Evolutionary conservation across 2,888 invertebrate genomes (phyloP).

Genomic region (Leptura quadrifasciata): DNA sequence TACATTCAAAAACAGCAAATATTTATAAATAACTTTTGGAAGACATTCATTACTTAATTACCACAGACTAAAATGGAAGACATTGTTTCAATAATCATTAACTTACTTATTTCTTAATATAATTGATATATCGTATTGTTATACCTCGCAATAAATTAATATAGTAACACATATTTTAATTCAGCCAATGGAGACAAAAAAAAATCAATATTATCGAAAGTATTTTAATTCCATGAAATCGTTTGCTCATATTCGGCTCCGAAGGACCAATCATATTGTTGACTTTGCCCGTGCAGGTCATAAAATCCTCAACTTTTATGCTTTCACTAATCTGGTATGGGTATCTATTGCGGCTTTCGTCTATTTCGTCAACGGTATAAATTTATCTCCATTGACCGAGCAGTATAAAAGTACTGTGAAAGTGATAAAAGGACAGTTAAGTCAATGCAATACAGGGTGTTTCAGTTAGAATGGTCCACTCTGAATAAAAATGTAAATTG

Average conservation of each 20-base stretch:
- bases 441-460: too few relatives aligned
- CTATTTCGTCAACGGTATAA: too few relatives aligned
- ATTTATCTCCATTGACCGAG: too few relatives aligned
- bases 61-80: conserved; percentile 59
- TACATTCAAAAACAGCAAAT: conserved; percentile 58
- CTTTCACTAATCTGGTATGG: too few relatives aligned
- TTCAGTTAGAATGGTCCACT: too few relatives aligned
- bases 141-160: background rate
- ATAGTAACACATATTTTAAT: conserved; percentile 6
- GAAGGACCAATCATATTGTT: background rate
- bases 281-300: background rate
- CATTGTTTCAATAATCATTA: conserved; percentile 55
- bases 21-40: conserved; percentile 53
- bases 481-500: too few relatives aligned
- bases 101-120: conserved; percentile 1
- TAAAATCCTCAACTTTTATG: background rate
- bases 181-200: background rate
- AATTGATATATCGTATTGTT: conserved; percentile 26
- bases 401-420: too few relatives aligned
- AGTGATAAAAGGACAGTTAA: too few relatives aligned
- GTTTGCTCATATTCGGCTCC: background rate
- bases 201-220: background rate
- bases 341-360: too few relatives aligned
- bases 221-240: too few relatives aligned
- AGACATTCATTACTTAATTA: conserved; percentile 52